Conservation (phyloP, 2,113 vertebrate species). For the Charina bottae region DNA sequence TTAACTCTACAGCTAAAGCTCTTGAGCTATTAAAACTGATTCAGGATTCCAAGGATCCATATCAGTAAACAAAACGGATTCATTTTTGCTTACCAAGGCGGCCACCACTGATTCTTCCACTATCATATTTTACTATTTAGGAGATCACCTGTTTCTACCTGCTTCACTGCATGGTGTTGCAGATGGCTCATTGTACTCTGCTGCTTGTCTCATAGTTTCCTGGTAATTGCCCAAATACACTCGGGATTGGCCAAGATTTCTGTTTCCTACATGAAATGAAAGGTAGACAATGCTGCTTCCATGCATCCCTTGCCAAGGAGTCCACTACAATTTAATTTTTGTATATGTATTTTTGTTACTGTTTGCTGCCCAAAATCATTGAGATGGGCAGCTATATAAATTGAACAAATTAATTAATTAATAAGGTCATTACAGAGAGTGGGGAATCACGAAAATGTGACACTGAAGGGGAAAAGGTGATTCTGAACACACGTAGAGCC, state of each 20-base stretch:
- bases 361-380: too few species aligned
- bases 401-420: too few species aligned
- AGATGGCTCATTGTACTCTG: background rate
- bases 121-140: background rate
- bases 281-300: too few species aligned
- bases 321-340: too few species aligned
- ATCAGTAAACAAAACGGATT: background rate
- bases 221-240: background rate
- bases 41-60: background rate
- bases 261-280: background rate
- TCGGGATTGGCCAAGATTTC: background rate
- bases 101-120: background rate
- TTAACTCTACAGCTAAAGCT: background rate
- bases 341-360: too few species aligned
- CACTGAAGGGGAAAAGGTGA: too few species aligned
- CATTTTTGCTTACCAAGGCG: background rate
- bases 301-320: too few species aligned
- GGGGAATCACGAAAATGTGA: too few species aligned
- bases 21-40: background rate
- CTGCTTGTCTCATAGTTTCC: background rate
- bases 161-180: background rate
- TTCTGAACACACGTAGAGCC: too few species aligned
- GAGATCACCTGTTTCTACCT: background rate
- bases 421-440: too few species aligned
- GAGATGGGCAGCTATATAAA: too few species aligned